These are phyloP conservation scores for Barypeithes pellucidus DNA, from an alignment of 2,888 invertebrate species.

Conservation along the genomic window DNA sequence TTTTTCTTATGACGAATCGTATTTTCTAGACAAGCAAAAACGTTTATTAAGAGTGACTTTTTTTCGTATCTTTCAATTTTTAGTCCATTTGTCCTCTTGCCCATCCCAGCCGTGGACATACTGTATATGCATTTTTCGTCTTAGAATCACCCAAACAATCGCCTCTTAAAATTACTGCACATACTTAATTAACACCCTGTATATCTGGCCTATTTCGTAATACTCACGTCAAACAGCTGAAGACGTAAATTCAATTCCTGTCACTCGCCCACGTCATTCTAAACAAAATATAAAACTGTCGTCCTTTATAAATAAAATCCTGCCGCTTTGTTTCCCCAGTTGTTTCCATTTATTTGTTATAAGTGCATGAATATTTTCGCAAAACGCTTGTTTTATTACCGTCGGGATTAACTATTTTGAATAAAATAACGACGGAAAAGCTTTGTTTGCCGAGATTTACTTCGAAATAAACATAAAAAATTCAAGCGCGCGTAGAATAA, in stretches of 20 bases:
- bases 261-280: not conserved
- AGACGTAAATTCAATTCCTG: conserved; percentile 10
- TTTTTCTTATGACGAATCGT: too few relatives aligned
- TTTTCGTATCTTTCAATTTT: not conserved
- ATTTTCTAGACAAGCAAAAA: not conserved
- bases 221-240: not conserved
- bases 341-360: conserved; percentile 22
- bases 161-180: too few relatives aligned
- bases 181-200: not conserved
- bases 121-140: too few relatives aligned
- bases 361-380: conserved; percentile 26
- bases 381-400: conserved; percentile 21
- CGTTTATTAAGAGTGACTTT: not conserved
- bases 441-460: conserved; percentile 19
- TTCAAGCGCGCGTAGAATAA: conserved; percentile 12
- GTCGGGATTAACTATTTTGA: conserved; percentile 24
- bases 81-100: too few relatives aligned
- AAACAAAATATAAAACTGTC: conserved; percentile 20
- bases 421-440: conserved; percentile 16
- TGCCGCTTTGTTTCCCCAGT: not conserved
- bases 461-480: conserved; percentile 21
- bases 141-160: too few relatives aligned
- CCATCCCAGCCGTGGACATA: too few relatives aligned
- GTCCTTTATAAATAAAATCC: conserved; percentile 13
- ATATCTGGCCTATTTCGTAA: not conserved